Evolutionary conservation across 2,113 vertebrate genomes (phyloP).

Genomic region (Artemisiospiza belli): DNA sequence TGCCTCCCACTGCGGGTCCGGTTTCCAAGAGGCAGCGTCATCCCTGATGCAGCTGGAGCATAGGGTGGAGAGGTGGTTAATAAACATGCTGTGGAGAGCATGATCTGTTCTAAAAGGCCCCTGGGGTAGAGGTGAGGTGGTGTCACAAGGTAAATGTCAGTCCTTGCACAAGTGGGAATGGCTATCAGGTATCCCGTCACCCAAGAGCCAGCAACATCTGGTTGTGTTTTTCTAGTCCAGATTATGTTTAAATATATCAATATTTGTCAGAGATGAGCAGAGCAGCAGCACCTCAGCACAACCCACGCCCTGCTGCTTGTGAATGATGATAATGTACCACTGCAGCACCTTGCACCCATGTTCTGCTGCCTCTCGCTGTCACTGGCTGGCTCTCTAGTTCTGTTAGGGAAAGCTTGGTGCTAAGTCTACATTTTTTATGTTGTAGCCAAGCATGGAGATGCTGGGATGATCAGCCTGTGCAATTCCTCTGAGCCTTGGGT

Average conservation of each 20-base stretch:
- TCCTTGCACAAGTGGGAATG: not conserved
- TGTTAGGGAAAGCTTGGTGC: not conserved
- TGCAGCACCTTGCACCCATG: not conserved
- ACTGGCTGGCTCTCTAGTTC: not conserved
- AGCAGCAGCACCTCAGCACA: not conserved
- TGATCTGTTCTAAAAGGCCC: conserved; percentile 30
- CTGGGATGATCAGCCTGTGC: not conserved
- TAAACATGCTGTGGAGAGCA: not conserved
- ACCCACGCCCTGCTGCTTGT: not conserved
- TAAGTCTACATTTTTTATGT: not conserved
- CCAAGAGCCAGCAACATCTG: conserved; percentile 52
- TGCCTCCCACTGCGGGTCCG: not conserved
- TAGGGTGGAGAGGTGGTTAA: conserved; percentile 1
- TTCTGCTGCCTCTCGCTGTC: not conserved
- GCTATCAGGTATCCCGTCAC: conserved; percentile 37
- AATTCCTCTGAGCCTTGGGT: not conserved
- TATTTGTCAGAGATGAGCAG: not conserved
- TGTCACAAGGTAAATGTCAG: conserved; percentile 57
- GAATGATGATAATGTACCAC: no score
- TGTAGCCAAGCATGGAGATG: not conserved
- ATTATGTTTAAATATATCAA: not conserved
- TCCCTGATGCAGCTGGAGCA: not conserved
- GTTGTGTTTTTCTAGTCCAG: conserved; percentile 54
- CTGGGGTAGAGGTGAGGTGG: not conserved
- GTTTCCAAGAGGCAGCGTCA: not conserved